Conservation (phyloP, 1,140 invertebrate genomes). For the Apis florea region DNA sequence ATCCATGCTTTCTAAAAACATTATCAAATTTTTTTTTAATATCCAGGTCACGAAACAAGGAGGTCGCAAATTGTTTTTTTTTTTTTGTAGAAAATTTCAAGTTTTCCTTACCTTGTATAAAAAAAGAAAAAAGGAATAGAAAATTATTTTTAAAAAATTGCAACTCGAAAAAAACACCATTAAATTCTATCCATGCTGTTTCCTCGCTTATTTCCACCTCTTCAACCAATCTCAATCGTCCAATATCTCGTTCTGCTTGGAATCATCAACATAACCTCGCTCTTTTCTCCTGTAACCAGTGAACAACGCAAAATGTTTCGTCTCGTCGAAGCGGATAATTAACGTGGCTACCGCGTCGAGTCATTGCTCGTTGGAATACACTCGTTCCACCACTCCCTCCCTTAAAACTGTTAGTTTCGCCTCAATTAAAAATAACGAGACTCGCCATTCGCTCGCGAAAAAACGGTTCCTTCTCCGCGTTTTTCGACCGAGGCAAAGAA, state of each 20-base stretch:
- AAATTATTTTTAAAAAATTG: too few relatives aligned
- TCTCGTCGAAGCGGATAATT: conserved; percentile 31
- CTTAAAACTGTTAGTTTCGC: conserved; percentile 40
- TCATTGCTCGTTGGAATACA: conserved; percentile 25
- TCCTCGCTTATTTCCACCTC: not conserved
- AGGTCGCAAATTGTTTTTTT: too few relatives aligned
- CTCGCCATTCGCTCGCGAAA: not conserved
- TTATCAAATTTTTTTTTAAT: too few relatives aligned
- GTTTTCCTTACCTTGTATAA: too few relatives aligned
- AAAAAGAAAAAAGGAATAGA: too few relatives aligned
- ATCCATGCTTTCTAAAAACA: too few relatives aligned
- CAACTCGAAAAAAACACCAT: too few relatives aligned
- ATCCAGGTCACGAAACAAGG: too few relatives aligned
- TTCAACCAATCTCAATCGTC: not conserved
- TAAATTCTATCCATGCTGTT: not conserved
- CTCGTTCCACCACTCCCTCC: not conserved
- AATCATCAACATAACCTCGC: conserved; percentile 12
- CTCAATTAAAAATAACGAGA: conserved; percentile 48
- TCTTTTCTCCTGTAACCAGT: not conserved
- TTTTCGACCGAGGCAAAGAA: not conserved
- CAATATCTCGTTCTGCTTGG: not conserved
- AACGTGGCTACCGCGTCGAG: conserved; percentile 29
- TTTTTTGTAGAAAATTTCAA: too few relatives aligned
- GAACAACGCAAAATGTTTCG: conserved; percentile 13
- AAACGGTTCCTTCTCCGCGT: not conserved